Base-by-base conservation (phyloP, 2,113 vertebrate genomes). In the Cyphomyrus plagiostoma region DNA sequence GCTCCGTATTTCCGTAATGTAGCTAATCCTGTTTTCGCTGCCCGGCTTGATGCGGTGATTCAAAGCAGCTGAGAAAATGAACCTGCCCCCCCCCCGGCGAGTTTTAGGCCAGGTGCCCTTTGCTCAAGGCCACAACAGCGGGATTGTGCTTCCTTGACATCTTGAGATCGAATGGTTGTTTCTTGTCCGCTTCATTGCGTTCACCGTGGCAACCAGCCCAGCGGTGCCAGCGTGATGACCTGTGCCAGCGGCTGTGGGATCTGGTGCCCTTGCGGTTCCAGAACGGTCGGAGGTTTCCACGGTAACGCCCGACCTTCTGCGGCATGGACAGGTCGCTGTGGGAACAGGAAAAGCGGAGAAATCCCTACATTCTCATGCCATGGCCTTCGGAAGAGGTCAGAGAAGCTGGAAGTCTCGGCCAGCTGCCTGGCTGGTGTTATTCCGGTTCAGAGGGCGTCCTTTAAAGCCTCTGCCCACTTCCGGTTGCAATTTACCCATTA, bases 121-220 rank as follows among this genome's bases (percentile, higher is more conserved):
- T 45, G 10, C 62, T 19, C 30, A 77, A 19, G 15, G 5, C 30
- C 35, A 19, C 70, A 19, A n/a, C 35, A 84, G 82, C 8, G 39
- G 82, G 19, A 48, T 48, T 46, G 35, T 84, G 82, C 42, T 84
- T 84, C 45, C 39, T n/a, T 84, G 82, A 80, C 74, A 30, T 66
- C 62, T 26, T 11, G n/a, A 66, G n/a, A 66, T 26, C 35, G 11
- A 80, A 42, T 5, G 82, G 39, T 4, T 84, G 6, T 46, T 48
- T 84, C 42, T 23, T 48, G 39, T 46, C 82, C 2, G 19, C 45
- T 45, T 70, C 42, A 30, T 46, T 49, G n/a, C n/a, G n/a, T 17
- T 88, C 66, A 0, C 88, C 23, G 21, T 88, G 66, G 88, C n/a
- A 30, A 88, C 88, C 88, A 45, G 30, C 88, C 49, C 88, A 23